Base-by-base conservation (phyloP, 2,113 vertebrate species). In the Pelecanoides urinatrix region DNA sequence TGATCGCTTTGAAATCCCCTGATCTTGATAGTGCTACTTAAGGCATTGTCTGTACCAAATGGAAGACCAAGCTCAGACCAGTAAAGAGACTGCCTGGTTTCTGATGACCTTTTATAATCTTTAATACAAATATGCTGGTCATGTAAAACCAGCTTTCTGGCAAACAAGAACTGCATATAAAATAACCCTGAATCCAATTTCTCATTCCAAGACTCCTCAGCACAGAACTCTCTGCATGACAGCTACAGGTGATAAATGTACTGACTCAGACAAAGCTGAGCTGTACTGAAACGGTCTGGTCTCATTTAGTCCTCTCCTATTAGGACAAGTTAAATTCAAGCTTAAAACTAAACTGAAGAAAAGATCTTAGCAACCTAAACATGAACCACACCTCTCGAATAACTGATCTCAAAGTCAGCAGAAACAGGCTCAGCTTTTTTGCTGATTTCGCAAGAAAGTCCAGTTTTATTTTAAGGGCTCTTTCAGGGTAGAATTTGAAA, bases 301-400 rank as follows among this genome's bases (percentile, higher is more conserved):
- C 88, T 62, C 9, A 1, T 73, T 65, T 20, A 66, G 34, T 62
- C 47, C 8, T 27, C 34, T 91, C 61, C 73, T 63, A 52, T 52
- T 17, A 49, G 79, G 53, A 30, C 20, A 26, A 36, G 67, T 65
- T 49, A 26, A 86, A 95, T 67, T 23, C 55, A 58, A 45, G 65
- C 42, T 62, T 34, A 55, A 88, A 80, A 21, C 11, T 7, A 29
- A 93, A 36, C 19, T 5, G n/a, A 32, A 73, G 63, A 30, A 19
- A 53, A 36, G 59, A 17, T 55, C 13, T 78, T 7, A n/a, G 49
- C 58, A 50, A 25, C 42, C 49, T 45, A 32, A 92, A 59, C 38
- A 5, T 3, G 42, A 58, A 25, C 16, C 23, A 13, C 65, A 38
- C 61, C 42, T 74, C 58, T 18, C 0, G 0, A 22, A 21, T 9